Base-by-base conservation (phyloP, 1,140 invertebrate genomes). In the Hypsibius dujardini region DNA sequence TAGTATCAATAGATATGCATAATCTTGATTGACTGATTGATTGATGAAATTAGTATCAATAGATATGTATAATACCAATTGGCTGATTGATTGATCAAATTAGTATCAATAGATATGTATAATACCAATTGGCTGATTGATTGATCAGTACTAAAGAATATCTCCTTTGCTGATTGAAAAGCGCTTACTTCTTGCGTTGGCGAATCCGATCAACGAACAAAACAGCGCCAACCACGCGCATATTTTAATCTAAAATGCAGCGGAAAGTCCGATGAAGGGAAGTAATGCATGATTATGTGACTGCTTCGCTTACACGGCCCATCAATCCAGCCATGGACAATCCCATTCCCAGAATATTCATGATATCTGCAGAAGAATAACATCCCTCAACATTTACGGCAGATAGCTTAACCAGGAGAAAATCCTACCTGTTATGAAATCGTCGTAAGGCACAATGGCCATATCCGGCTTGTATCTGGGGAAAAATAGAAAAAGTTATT, bases 311-410 rank as follows among this genome's bases (percentile, higher is more conserved):
- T 81, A 88, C 86, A 78, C 95, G 86, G 92, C 98, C 95, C 95
- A 99, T 98, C 2, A 99, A 82, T n/a, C 95, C 95, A 82, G 91
- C 95, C 95, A 99, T 98, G 74, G 91, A 95, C 78, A 98, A 98
- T 69, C 98, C 88, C 95, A 99, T 98, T 70, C 94, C 92, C 72
- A 96, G 79, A 71, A 95, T 90, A 79, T 98, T 98, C 93, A 98
- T 98, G 77, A 97, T 98, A 79, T 99, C 95, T 46, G 94, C 62
- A 67, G 45, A 67, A 15, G 12, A 67, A 42, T 15, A 45, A 12
- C 12, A 67, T 15, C 3, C 12, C 12, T 42, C 3, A 42, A 67
- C 12, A 12, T 15, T 15, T 3, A 12, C 12, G 12, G 3, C 12
- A 67, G 62, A 67, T 12, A 42, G 45, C 12, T 15, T 7, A 56